These are phyloP conservation scores for Berghia stephanieae DNA, from an alignment of 1,140 invertebrate species.

Conservation along the genomic window DNA sequence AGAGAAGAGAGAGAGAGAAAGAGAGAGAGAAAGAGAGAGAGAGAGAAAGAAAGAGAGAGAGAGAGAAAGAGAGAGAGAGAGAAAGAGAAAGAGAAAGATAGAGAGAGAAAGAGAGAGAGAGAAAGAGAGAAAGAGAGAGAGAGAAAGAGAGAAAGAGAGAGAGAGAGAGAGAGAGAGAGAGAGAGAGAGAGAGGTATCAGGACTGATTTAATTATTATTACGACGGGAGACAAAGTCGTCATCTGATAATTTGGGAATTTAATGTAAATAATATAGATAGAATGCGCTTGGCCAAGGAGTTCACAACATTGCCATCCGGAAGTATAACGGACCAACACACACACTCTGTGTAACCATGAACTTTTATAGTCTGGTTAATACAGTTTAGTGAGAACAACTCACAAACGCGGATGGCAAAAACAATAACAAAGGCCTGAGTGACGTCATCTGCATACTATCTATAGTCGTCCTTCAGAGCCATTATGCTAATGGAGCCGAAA, in stretches of 20 bases:
- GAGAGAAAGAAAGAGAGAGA: slow-evolving; percentile 11
- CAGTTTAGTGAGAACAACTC: no score
- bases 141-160: slow-evolving; percentile 16
- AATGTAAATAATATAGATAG: neutral
- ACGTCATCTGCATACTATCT: no score
- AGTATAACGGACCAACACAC: neutral
- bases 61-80: slow-evolving; percentile 17
- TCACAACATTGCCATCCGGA: neutral
- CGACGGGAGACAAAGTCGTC: neutral
- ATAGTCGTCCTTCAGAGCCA: no score
- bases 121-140: slow-evolving; percentile 9
- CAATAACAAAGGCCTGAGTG: no score
- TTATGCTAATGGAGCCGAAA: no score
- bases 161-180: slow-evolving; percentile 14
- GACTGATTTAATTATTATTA: neutral
- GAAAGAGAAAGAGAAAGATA: slow-evolving; percentile 14
- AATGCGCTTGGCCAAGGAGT: neutral
- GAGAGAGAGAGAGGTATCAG: neutral
- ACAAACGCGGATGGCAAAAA: no score
- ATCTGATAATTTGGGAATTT: neutral
- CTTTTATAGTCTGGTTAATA: no score
- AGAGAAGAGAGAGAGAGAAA: neutral
- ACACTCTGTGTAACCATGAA: no score
- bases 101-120: slow-evolving; percentile 18
- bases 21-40: neutral